Conservation (phyloP, 2,113 vertebrate species). For the Onychorhynchus coronatus region DNA sequence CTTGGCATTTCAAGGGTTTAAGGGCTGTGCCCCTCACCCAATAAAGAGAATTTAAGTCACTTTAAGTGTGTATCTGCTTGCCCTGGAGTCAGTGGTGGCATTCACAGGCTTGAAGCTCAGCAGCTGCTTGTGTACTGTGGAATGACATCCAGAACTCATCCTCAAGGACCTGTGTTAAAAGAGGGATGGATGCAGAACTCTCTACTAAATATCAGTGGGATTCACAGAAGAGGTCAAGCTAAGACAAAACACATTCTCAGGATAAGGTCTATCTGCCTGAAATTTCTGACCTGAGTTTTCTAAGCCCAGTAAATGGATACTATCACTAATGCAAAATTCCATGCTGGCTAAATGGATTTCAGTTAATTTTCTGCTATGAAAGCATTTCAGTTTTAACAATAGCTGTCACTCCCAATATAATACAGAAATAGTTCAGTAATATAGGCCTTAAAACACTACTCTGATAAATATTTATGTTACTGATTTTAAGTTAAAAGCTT, state of each 20-base stretch:
- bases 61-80: neutral
- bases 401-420: conserved; percentile 39
- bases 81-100: neutral
- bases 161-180: neutral
- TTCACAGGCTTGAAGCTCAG: neutral
- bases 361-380: conserved; percentile 15
- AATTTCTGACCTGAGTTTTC: conserved; percentile 21
- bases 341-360: conserved; percentile 6
- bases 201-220: neutral
- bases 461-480: conserved; percentile 64
- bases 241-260: conserved; percentile 20
- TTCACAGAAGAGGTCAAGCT: neutral
- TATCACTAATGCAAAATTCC: conserved; percentile 10
- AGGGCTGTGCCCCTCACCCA: neutral
- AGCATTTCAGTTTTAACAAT: conserved; percentile 46
- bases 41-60: neutral
- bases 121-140: neutral
- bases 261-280: conserved; percentile 28
- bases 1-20: neutral
- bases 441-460: conserved; percentile 42
- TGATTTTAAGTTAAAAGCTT: conserved; percentile 67
- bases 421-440: conserved; percentile 38
- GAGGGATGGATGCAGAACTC: neutral
- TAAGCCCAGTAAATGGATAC: neutral
- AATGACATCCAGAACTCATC: neutral